phyloP scores from a whole-genome alignment of 1,140 invertebrate species.

The Whitmania pigra region DNA sequence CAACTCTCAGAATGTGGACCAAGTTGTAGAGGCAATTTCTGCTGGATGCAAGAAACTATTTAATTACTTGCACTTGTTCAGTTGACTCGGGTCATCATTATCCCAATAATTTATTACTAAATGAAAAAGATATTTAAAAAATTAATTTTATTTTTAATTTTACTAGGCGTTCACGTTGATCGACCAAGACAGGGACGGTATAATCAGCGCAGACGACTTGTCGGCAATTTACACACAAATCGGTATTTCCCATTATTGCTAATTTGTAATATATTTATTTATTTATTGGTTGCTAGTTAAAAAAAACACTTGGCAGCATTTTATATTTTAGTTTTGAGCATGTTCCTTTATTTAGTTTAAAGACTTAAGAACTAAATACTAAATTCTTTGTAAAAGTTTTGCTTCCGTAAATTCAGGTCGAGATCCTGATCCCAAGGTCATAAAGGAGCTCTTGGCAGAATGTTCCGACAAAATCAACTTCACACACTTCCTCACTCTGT shows the following conservation, averaged over 20 bases:
- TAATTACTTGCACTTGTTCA: too few relatives aligned
- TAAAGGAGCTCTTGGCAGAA: slow-evolving; percentile 94
- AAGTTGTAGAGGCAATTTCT: too few relatives aligned
- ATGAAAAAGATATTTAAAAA: not conserved
- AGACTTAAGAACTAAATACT: not conserved
- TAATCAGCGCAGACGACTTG: slow-evolving; percentile 88
- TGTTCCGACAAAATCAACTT: slow-evolving; percentile 94
- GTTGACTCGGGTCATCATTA: not conserved
- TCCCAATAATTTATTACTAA: not conserved
- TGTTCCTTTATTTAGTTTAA: not conserved
- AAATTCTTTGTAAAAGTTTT: not conserved
- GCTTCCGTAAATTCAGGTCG: slow-evolving; percentile 28
- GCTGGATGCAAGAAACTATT: too few relatives aligned
- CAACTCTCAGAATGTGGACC: too few relatives aligned
- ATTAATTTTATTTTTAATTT: not conserved
- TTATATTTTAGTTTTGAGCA: not conserved
- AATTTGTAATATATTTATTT: not conserved
- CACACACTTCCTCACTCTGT: slow-evolving; percentile 95
- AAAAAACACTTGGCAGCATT: too few relatives aligned
- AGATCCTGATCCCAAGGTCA: slow-evolving; percentile 68
- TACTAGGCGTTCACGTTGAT: slow-evolving; percentile 85
- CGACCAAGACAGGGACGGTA: slow-evolving; percentile 96
- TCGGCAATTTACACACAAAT: slow-evolving; percentile 86
- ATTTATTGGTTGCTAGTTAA: not conserved
- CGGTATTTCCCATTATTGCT: slow-evolving; percentile 46